These are phyloP conservation scores for Oxyura jamaicensis DNA, from an alignment of 2,113 vertebrate species.

Conservation along the genomic window DNA sequence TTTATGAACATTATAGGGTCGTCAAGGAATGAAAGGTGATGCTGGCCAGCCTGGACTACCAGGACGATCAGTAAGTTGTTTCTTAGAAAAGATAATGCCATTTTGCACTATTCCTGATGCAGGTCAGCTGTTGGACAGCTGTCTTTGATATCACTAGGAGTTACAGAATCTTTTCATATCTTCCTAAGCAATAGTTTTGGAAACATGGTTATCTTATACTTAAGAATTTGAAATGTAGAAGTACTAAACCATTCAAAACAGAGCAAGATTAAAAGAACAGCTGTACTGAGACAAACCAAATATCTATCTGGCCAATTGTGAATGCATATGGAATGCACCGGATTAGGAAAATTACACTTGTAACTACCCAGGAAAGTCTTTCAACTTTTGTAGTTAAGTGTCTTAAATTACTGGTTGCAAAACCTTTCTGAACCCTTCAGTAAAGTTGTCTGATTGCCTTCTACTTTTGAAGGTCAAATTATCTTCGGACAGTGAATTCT, in stretches of 20 bases:
- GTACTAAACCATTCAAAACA: background rate
- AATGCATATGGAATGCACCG: background rate
- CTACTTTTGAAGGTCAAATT: background rate
- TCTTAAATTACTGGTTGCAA: background rate
- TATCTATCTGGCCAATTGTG: background rate
- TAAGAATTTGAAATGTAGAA: background rate
- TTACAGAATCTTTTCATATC: background rate
- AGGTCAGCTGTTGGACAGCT: background rate
- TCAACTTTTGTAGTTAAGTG: background rate
- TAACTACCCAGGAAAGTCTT: background rate
- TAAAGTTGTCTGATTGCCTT: background rate
- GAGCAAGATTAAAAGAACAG: background rate
- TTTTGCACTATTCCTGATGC: background rate
- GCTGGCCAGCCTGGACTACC: slow-evolving; percentile 90
- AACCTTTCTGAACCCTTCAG: background rate
- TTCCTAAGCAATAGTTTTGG: background rate
- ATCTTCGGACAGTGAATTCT: background rate
- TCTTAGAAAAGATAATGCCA: background rate
- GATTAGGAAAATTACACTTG: background rate
- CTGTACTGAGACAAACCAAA: background rate
- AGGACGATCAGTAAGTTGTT: slow-evolving; percentile 79
- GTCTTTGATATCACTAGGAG: background rate
- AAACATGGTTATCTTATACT: background rate
- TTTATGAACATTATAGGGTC: slow-evolving; percentile 82
- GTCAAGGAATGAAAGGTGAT: slow-evolving; percentile 93